Evolutionary conservation across 2,888 invertebrate species (phyloP).

Genomic region (Metopia argyrocephala): DNA sequence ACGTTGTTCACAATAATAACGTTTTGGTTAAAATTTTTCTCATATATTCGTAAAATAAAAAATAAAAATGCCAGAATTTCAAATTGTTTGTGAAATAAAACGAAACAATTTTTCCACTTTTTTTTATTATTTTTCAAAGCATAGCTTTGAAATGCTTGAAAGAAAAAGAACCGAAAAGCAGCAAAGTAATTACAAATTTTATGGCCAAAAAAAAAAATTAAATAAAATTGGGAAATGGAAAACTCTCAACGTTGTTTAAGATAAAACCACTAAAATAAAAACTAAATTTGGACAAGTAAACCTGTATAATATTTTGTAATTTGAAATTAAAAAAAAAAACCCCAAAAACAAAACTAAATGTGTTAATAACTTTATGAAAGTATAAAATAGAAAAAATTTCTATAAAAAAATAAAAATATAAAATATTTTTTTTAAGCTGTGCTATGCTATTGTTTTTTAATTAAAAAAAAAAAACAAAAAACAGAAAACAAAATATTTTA

Average conservation of each 20-base stretch:
- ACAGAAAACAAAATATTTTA: slow-evolving; percentile 23
- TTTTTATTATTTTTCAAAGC: no score
- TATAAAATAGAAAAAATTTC: slow-evolving; percentile 34
- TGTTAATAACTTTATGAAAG: slow-evolving; percentile 60
- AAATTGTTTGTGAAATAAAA: slow-evolving; percentile 4
- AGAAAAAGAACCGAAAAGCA: background rate
- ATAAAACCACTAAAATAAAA: background rate
- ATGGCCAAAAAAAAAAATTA: slow-evolving; percentile 40
- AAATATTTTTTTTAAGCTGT: slow-evolving; percentile 41
- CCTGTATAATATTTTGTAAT: slow-evolving; percentile 2
- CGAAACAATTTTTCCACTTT: background rate
- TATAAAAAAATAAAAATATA: slow-evolving; percentile 1
- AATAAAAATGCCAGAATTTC: background rate
- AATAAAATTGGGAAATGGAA: slow-evolving; percentile 27
- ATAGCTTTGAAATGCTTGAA: no score
- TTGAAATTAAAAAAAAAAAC: slow-evolving; percentile 25
- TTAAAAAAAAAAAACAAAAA: slow-evolving; percentile 38
- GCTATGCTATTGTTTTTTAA: slow-evolving; percentile 63
- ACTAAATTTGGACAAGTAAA: background rate
- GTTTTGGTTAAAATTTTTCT: slow-evolving; percentile 12
- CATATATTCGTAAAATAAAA: background rate
- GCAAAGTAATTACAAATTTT: slow-evolving; percentile 17
- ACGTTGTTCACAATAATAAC: background rate
- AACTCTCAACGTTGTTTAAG: slow-evolving; percentile 45
- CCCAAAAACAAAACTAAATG: slow-evolving; percentile 52